phyloP scores from a whole-genome alignment of 1,140 invertebrate genomes.

The Camponotus pennsylvanicus region DNA sequence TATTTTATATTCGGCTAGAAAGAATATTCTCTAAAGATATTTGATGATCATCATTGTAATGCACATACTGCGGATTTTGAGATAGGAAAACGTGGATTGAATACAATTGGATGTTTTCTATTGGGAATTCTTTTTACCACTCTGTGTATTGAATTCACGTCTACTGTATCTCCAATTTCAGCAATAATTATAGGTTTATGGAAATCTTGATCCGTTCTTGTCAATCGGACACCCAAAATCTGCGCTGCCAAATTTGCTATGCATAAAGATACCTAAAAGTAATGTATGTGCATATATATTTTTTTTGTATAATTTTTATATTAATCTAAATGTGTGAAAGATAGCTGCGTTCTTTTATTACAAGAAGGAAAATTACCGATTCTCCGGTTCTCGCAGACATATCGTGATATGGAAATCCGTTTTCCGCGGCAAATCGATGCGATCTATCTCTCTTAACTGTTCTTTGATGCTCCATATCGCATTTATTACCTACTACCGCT shows the following conservation, averaged over 20 bases:
- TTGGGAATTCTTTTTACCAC: conserved; percentile 81
- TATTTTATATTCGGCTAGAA: not conserved
- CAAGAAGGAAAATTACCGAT: conserved; percentile 88
- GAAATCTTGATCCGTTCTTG: conserved; percentile 89
- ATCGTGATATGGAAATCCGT: conserved; percentile 91
- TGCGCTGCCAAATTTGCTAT: conserved; percentile 90
- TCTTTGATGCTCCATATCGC: conserved; percentile 95
- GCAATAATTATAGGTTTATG: conserved; percentile 90
- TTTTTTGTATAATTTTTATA: not conserved
- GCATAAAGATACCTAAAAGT: conserved; percentile 86
- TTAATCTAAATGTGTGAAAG: not conserved
- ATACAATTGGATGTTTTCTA: conserved; percentile 77
- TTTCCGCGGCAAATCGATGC: conserved; percentile 91
- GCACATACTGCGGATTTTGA: conserved; percentile 81
- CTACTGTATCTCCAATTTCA: conserved; percentile 87
- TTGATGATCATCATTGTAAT: conserved; percentile 74
- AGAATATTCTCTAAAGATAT: not conserved
- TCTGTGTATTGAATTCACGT: conserved; percentile 78
- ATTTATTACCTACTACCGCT: conserved; percentile 95
- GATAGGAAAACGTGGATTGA: conserved; percentile 73
- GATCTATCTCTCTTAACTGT: conserved; percentile 93
- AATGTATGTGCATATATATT: not conserved
- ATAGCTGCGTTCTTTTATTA: not conserved
- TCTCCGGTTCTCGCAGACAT: conserved; percentile 96
- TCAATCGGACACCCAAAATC: conserved; percentile 88